These are phyloP conservation scores for Himalopsyche phryganea DNA, from an alignment of 1,140 invertebrate species.

Conservation along the genomic window DNA sequence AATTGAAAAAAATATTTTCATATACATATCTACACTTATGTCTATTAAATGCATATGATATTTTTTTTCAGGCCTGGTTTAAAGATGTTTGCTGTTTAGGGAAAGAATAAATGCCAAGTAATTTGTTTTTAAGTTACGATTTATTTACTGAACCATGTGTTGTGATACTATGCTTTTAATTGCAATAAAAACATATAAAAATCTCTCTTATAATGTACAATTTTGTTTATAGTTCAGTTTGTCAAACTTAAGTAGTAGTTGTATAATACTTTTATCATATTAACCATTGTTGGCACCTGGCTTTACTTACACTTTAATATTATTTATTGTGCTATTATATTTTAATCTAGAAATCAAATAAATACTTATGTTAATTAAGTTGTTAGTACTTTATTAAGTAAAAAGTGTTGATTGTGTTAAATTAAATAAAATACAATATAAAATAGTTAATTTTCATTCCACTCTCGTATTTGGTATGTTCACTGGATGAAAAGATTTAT, in stretches of 20 bases:
- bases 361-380: not conserved
- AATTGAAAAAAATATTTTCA: too few species aligned
- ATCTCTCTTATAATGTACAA: slow-evolving; percentile 2
- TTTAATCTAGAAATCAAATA: not conserved
- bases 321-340: not conserved
- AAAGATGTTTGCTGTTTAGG: not conserved
- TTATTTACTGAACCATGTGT: slow-evolving; percentile 10
- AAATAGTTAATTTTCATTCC: too few species aligned
- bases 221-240: slow-evolving; percentile 1
- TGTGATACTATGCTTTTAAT: slow-evolving; percentile 12
- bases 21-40: too few species aligned
- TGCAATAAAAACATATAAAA: slow-evolving; percentile 4
- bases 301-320: slow-evolving; percentile 13
- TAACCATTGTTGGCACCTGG: slow-evolving; percentile 18
- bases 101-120: not conserved
- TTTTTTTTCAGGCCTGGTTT: not conserved
- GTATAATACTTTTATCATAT: slow-evolving; percentile 5
- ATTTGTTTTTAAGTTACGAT: not conserved
- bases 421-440: not conserved
- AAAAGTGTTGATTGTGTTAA: slow-evolving; percentile 1
- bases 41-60: too few species aligned
- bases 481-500: too few species aligned
- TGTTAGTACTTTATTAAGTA: not conserved
- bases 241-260: not conserved
- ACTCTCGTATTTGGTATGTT: too few species aligned